Evolutionary conservation across 30 jellyfish, hydroid and myxozoan species (phyloP).

Genomic region (Hydractinia echinata): DNA sequence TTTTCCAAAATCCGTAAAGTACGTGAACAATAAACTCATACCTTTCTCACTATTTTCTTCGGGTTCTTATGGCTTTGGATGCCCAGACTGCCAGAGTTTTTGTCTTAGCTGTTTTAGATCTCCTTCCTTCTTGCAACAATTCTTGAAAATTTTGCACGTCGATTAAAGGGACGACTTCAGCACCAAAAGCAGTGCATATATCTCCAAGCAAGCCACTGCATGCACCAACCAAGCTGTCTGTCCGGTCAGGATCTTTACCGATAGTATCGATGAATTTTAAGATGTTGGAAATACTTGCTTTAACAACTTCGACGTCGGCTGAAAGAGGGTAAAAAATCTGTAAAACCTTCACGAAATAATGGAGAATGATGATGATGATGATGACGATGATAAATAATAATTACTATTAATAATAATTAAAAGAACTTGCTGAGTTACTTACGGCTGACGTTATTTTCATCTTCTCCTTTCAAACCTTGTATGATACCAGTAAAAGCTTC

Average conservation of each 20-base stretch:
- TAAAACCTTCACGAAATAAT: not conserved
- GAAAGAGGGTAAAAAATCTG: not conserved
- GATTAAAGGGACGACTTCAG: constrained; percentile 59
- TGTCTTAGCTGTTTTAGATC: constrained; percentile 82
- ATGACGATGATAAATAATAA: not conserved
- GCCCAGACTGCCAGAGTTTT: constrained; percentile 96
- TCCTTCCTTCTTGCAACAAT: constrained; percentile 86
- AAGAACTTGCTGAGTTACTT: constrained; percentile 29
- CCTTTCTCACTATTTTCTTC: constrained; percentile 38
- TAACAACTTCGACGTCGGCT: constrained; percentile 80
- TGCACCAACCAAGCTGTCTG: constrained; percentile 85
- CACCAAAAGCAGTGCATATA: constrained; percentile 81
- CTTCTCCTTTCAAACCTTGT: constrained; percentile 96
- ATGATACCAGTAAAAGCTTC: constrained; percentile 93
- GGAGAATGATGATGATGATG: not conserved
- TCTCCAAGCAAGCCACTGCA: constrained; percentile 98
- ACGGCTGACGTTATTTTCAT: constrained; percentile 85
- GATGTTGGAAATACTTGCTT: constrained; percentile 61
- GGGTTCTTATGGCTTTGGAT: constrained; percentile 73
- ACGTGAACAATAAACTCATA: too few species aligned
- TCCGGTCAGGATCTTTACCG: constrained; percentile 88
- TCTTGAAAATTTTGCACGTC: constrained; percentile 73
- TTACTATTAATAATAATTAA: not conserved
- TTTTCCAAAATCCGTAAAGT: too few species aligned
- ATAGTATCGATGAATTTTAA: constrained; percentile 71